Percentiles rank a stretch among this genome's conserved stretches.
Evolutionary conservation across 2,797 vertebrate species (phyloP).

Genomic region (Ceryle rudis): DNA sequence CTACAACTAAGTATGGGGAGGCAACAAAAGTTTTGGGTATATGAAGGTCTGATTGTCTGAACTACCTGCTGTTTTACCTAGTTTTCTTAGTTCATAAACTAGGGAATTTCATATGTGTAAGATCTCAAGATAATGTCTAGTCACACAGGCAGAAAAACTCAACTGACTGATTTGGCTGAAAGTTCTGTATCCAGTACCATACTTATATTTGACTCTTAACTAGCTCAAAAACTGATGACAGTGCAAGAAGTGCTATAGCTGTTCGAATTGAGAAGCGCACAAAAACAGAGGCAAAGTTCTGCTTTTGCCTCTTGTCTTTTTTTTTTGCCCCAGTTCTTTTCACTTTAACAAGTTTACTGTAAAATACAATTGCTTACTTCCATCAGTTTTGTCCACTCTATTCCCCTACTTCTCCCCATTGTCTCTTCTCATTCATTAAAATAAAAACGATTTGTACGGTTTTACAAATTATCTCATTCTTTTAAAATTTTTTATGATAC

Average conservation of each 20-base stretch:
- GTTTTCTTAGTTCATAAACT: neutral
- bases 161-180: neutral
- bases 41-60: neutral
- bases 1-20: neutral
- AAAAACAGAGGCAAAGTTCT: neutral
- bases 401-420: neutral
- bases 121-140: neutral
- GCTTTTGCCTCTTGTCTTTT: neutral
- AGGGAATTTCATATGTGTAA: neutral
- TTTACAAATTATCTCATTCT: neutral
- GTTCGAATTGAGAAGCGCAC: neutral
- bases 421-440: neutral
- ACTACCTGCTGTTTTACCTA: neutral
- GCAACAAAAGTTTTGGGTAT: neutral
- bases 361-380: neutral
- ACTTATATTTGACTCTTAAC: neutral
- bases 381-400: neutral
- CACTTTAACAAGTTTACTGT: neutral
- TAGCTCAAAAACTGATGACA: neutral
- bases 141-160: neutral
- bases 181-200: neutral
- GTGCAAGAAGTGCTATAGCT: neutral
- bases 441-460: neutral
- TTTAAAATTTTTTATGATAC: neutral
- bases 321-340: neutral